Conservation (phyloP, 2,888 invertebrate genomes). For the Glyphotaelius pellucidus region DNA sequence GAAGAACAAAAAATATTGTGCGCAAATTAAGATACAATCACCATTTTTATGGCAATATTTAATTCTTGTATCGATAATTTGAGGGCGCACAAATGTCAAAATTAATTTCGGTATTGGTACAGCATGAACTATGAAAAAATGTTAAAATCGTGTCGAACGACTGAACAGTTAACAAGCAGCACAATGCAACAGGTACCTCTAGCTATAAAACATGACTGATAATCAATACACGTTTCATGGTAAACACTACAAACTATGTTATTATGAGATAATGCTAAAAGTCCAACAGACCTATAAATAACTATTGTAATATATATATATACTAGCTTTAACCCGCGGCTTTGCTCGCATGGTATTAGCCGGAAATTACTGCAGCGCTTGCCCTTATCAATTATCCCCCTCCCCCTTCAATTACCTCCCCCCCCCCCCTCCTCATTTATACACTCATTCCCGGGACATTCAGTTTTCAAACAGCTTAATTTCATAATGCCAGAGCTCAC, state of each 20-base stretch:
- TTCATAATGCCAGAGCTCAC: no score
- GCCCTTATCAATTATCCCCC: no score
- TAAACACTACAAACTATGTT: not conserved
- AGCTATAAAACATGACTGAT: not conserved
- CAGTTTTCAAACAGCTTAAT: no score
- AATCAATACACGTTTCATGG: not conserved
- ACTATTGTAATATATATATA: no score
- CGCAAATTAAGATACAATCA: not conserved
- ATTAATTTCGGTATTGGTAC: conserved; percentile 23
- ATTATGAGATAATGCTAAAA: not conserved
- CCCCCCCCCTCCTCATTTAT: no score
- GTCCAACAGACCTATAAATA: no score
- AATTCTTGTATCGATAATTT: conserved; percentile 19
- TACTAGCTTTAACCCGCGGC: no score
- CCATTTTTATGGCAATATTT: conserved; percentile 8
- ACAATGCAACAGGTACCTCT: not conserved
- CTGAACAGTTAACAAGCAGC: conserved; percentile 9
- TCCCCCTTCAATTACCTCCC: no score
- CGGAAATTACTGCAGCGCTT: no score
- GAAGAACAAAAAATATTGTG: not conserved
- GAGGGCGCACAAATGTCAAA: conserved; percentile 31
- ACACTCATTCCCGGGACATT: no score
- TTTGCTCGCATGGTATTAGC: no score
- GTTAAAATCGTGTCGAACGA: conserved; percentile 33
- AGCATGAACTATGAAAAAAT: not conserved